Conservation (phyloP, 2,113 vertebrate genomes). For the Acanthisitta chloris region DNA sequence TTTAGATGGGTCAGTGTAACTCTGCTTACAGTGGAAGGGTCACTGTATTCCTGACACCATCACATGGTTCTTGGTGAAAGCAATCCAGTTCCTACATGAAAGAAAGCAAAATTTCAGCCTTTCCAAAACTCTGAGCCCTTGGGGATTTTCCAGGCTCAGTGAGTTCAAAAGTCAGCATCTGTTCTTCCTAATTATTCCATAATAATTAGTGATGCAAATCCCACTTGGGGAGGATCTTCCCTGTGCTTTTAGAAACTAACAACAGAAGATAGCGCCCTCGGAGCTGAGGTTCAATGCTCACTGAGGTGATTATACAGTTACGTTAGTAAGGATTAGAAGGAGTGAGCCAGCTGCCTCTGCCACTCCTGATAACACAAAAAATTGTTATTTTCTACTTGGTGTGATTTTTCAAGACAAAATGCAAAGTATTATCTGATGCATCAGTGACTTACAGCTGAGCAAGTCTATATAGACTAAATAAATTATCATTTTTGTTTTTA, state of each 20-base stretch:
- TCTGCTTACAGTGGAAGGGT: background rate
- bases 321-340: background rate
- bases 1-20: background rate
- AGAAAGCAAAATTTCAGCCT: background rate
- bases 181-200: slow-evolving; percentile 53
- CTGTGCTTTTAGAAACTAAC: background rate
- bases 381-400: background rate
- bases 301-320: slow-evolving; percentile 27
- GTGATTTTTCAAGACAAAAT: background rate
- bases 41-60: background rate
- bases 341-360: slow-evolving; percentile 2
- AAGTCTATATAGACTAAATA: slow-evolving; percentile 16
- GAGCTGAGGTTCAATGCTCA: slow-evolving; percentile 2
- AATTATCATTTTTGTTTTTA: background rate
- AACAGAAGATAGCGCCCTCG: background rate
- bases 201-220: slow-evolving; percentile 59
- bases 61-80: background rate
- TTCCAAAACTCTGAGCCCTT: background rate
- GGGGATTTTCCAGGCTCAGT: background rate
- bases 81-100: background rate
- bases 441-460: slow-evolving; percentile 5
- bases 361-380: background rate
- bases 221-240: slow-evolving; percentile 15
- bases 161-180: slow-evolving; percentile 52
- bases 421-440: background rate